These are phyloP conservation scores for Lasaia peninsularis DNA, from an alignment of 1,140 invertebrate species.

Conservation along the genomic window DNA sequence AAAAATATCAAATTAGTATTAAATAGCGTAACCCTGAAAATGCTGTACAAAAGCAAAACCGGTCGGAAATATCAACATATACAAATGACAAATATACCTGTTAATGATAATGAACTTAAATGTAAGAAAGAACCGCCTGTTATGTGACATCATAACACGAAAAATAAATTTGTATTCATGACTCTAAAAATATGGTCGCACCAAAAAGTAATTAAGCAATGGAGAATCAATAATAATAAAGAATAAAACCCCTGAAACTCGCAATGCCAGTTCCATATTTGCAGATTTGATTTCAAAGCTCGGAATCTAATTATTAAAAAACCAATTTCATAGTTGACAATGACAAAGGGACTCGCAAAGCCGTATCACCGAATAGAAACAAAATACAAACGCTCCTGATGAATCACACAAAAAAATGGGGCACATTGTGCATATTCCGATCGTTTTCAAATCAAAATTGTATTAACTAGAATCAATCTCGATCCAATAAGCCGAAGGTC, in stretches of 20 bases:
- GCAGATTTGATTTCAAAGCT: not conserved
- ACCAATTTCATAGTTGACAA: constrained; percentile 8
- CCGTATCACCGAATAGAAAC: not conserved
- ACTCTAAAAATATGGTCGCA: not conserved
- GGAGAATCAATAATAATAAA: not conserved
- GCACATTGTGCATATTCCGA: constrained; percentile 1
- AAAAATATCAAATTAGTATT: no score
- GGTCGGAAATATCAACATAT: no score
- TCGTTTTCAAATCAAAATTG: constrained; percentile 3
- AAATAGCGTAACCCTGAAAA: no score
- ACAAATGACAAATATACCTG: no score
- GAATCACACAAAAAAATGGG: constrained; percentile 4
- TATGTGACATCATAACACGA: no score
- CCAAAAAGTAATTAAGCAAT: not conserved
- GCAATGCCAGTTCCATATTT: not conserved
- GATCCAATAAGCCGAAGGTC: constrained; percentile 30
- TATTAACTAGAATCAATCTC: constrained; percentile 12
- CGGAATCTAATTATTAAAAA: constrained; percentile 1
- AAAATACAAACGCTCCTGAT: not conserved
- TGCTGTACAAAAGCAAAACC: no score
- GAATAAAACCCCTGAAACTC: not conserved
- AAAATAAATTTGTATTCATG: no score
- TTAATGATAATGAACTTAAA: no score
- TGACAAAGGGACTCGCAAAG: not conserved
- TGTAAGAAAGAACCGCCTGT: no score